Conservation (phyloP, 2,797 vertebrate genomes). For the Philypnodon macrostomus region DNA sequence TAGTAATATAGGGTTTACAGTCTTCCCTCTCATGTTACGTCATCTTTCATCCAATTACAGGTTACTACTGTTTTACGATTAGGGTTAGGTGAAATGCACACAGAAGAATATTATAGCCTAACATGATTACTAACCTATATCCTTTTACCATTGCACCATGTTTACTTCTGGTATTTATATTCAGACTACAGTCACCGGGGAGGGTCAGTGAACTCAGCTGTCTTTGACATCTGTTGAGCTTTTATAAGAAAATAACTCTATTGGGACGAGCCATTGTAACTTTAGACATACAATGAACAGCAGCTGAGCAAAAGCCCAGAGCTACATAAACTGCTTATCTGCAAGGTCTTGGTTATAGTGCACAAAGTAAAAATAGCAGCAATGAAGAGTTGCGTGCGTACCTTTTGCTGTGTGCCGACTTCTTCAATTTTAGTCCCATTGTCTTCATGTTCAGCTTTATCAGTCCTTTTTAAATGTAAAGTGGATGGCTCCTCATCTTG, state of each 20-base stretch:
- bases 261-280: conserved; percentile 17
- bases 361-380: not conserved
- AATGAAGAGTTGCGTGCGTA: conserved; percentile 20
- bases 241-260: conserved; percentile 25
- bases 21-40: too few species aligned
- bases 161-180: conserved; percentile 44
- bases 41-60: too few species aligned
- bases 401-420: conserved; percentile 65
- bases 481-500: conserved; percentile 39
- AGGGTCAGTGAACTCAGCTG: conserved; percentile 29
- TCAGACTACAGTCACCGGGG: conserved; percentile 17
- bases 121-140: not conserved
- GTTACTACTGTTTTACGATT: too few species aligned
- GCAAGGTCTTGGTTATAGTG: too few species aligned
- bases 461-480: conserved; percentile 28
- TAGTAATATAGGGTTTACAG: too few species aligned
- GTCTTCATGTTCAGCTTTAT: conserved; percentile 30
- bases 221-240: conserved; percentile 38
- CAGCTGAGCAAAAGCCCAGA: conserved; percentile 4
- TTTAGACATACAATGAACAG: conserved; percentile 10
- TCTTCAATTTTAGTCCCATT: conserved; percentile 45
- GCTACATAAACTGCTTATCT: conserved; percentile 14
- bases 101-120: too few species aligned
- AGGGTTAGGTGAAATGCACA: too few species aligned
- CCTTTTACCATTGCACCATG: conserved; percentile 6